phyloP scores from a whole-genome alignment of 2,888 invertebrate genomes.

The Drosophila fulvimacula region DNA sequence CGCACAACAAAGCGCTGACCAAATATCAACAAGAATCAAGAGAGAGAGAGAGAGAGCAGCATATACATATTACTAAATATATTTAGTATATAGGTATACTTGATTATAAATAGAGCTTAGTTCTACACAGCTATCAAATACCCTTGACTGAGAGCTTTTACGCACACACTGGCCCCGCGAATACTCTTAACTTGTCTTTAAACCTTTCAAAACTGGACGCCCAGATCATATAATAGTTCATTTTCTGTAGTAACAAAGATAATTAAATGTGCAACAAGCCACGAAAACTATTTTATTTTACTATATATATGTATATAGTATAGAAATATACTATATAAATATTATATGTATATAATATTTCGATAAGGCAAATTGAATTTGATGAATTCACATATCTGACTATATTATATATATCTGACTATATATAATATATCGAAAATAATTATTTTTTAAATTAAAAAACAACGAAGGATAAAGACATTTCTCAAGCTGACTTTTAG shows the following conservation, averaged over 20 bases:
- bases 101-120: constrained; percentile 31
- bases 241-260: background rate
- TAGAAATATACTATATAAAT: too few relatives aligned
- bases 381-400: too few relatives aligned
- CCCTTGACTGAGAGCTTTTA: constrained; percentile 29
- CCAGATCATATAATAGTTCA: background rate
- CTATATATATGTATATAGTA: too few relatives aligned
- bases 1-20: constrained; percentile 40
- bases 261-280: constrained; percentile 3
- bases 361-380: too few relatives aligned
- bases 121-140: constrained; percentile 24
- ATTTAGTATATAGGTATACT: constrained; percentile 7
- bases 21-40: constrained; percentile 19
- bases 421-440: too few relatives aligned
- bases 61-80: constrained; percentile 3
- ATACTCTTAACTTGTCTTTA: constrained; percentile 7
- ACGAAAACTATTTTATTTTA: too few relatives aligned
- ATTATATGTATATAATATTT: too few relatives aligned
- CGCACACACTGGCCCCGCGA: background rate
- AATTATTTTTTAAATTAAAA: background rate
- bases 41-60: constrained; percentile 33
- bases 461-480: background rate
- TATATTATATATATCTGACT: too few relatives aligned
- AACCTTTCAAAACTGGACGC: background rate
- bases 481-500: background rate